Conservation (phyloP, 2,888 invertebrate species). For the Sinhomidia bicolor region DNA sequence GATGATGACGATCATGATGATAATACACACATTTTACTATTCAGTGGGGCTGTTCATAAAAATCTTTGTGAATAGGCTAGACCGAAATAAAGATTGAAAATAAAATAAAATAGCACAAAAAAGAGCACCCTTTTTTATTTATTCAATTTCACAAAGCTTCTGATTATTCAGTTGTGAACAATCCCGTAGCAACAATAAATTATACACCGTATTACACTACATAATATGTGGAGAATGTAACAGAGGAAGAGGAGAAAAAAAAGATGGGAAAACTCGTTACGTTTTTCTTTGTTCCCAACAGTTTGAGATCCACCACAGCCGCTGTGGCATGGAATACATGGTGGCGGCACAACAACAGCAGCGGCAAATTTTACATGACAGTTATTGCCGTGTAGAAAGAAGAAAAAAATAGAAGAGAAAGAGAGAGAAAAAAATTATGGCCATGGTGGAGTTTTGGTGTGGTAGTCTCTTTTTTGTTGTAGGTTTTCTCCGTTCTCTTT, state of each 20-base stretch:
- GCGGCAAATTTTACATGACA: constrained; percentile 70
- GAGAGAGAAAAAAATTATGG: background rate
- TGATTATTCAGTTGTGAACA: background rate
- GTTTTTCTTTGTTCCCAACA: constrained; percentile 56
- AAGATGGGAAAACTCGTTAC: constrained; percentile 61
- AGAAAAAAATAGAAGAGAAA: constrained; percentile 16
- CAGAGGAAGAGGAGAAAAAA: constrained; percentile 21
- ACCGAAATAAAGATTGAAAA: no score
- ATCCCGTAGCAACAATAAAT: background rate
- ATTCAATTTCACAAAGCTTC: background rate
- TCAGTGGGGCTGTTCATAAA: constrained; percentile 3
- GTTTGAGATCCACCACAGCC: constrained; percentile 19
- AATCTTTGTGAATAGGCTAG: background rate
- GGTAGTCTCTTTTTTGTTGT: background rate
- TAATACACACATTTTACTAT: constrained; percentile 25
- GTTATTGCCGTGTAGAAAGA: constrained; percentile 66
- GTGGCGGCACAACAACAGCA: constrained; percentile 12
- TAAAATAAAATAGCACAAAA: no score
- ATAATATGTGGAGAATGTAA: constrained; percentile 4
- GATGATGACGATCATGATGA: constrained; percentile 52
- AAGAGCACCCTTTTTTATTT: no score
- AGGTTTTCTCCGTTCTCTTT: background rate
- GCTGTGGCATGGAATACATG: background rate
- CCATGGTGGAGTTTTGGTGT: background rate
- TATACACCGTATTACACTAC: background rate